phyloP scores from a whole-genome alignment of 2,113 vertebrate species.

The Tetraodon nigroviridis region DNA sequence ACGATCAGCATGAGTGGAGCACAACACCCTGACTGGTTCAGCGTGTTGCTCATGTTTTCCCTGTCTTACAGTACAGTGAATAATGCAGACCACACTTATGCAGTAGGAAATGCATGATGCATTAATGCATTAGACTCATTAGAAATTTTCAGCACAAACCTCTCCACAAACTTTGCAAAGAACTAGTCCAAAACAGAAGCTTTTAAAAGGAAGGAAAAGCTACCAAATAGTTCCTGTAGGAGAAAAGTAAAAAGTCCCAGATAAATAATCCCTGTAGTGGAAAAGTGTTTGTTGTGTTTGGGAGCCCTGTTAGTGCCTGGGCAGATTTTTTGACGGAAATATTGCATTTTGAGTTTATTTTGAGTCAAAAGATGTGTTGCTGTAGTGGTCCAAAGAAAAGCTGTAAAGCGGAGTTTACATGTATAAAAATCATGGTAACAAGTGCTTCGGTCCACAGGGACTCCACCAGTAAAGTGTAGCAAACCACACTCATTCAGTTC shows the following conservation, averaged over 20 bases:
- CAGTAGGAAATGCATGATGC: constrained; percentile 2
- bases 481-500: too few species aligned
- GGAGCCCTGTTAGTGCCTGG: background rate
- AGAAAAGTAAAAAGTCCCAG: background rate
- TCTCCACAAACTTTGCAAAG: background rate
- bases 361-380: constrained; percentile 14
- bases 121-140: too few species aligned
- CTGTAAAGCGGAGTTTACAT: constrained; percentile 1
- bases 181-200: background rate
- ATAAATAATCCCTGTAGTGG: too few species aligned
- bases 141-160: too few species aligned
- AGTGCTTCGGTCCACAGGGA: background rate
- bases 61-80: too few species aligned
- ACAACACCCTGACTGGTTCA: too few species aligned
- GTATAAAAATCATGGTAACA: background rate
- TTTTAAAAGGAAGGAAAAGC: too few species aligned
- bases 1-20: too few species aligned
- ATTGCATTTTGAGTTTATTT: constrained; percentile 12
- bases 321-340: constrained; percentile 2
- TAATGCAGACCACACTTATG: too few species aligned
- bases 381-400: constrained; percentile 16
- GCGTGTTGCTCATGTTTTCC: too few species aligned
- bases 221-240: too few species aligned
- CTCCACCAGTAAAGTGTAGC: too few species aligned
- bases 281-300: background rate